A percentile compares a stretch with the other conserved stretches of the same genome.
These are phyloP conservation scores for Goniozus legneri DNA, from an alignment of 1,140 invertebrate species.

Conservation along the genomic window DNA sequence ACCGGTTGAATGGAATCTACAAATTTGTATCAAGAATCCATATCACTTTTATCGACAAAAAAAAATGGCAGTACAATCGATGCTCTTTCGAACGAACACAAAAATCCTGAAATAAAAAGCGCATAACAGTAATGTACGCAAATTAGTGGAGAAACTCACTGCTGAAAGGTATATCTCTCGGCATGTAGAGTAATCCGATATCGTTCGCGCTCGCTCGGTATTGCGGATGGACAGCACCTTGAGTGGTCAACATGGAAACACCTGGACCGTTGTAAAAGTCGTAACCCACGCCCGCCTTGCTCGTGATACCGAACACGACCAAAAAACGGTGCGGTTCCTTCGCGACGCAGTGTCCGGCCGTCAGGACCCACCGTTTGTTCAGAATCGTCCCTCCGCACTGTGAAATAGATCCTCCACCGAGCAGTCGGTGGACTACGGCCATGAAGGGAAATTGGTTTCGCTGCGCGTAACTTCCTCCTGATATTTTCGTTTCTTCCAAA, in stretches of 20 bases:
- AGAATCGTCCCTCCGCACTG: constrained; percentile 24
- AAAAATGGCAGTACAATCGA: constrained; percentile 3
- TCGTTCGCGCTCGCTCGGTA: constrained; percentile 12
- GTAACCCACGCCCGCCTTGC: constrained; percentile 13
- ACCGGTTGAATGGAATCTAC: constrained; percentile 21
- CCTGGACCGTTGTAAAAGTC: constrained; percentile 12
- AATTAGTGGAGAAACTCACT: constrained; percentile 7
- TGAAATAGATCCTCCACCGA: not conserved
- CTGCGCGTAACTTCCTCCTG: constrained; percentile 9
- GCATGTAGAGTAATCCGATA: constrained; percentile 22
- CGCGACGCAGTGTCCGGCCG: constrained; percentile 20
- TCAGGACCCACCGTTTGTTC: constrained; percentile 21
- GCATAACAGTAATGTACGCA: not conserved
- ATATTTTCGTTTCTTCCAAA: constrained; percentile 4
- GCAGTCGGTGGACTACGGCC: constrained; percentile 16
- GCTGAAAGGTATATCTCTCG: constrained; percentile 19
- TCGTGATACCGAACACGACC: constrained; percentile 16
- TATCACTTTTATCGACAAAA: not conserved
- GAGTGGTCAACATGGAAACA: constrained; percentile 11
- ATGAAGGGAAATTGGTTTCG: constrained; percentile 24
- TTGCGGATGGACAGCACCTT: constrained; percentile 7
- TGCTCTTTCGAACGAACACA: not conserved
- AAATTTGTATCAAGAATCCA: not conserved
- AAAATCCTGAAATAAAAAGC: not conserved
- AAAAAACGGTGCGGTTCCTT: not conserved